Evolutionary conservation across 2,888 invertebrate species (phyloP).

Genomic region (Coenonympha glycerion): DNA sequence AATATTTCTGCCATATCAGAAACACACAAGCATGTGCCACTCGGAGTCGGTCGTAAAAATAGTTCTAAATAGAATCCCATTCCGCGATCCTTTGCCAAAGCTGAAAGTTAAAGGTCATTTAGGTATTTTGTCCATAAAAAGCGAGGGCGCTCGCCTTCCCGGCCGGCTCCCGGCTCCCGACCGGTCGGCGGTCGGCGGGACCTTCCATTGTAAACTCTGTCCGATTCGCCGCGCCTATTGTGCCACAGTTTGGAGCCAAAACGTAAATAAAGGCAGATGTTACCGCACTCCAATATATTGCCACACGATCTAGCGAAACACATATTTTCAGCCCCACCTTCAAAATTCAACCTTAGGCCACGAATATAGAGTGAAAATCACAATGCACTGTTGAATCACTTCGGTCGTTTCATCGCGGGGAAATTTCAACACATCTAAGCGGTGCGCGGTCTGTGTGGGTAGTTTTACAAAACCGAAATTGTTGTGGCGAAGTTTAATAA

Average conservation of each 20-base stretch:
- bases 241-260: conserved; percentile 66
- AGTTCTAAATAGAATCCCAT: background rate
- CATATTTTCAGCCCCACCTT: conserved; percentile 26
- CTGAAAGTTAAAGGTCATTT: conserved; percentile 49
- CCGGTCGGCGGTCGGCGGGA: conserved; percentile 26
- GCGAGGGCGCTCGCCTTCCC: conserved; percentile 32
- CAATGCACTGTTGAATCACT: background rate
- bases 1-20: background rate
- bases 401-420: conserved; percentile 27
- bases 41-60: background rate
- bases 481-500: conserved; percentile 64
- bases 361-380: conserved; percentile 27
- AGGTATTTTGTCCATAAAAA: conserved; percentile 46
- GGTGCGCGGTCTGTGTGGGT: conserved; percentile 57
- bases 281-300: conserved; percentile 63
- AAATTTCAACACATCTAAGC: conserved; percentile 36
- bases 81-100: conserved; percentile 11
- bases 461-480: conserved; percentile 70
- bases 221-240: conserved; percentile 67
- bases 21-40: background rate
- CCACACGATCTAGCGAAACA: conserved; percentile 30
- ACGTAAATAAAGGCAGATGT: conserved; percentile 76
- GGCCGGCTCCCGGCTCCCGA: conserved; percentile 28
- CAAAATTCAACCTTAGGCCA: conserved; percentile 32
- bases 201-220: conserved; percentile 52